Percentiles rank a stretch among this genome's conserved stretches.
These are phyloP conservation scores for Tachuris rubrigastra DNA, from an alignment of 2,113 vertebrate species.

Conservation along the genomic window DNA sequence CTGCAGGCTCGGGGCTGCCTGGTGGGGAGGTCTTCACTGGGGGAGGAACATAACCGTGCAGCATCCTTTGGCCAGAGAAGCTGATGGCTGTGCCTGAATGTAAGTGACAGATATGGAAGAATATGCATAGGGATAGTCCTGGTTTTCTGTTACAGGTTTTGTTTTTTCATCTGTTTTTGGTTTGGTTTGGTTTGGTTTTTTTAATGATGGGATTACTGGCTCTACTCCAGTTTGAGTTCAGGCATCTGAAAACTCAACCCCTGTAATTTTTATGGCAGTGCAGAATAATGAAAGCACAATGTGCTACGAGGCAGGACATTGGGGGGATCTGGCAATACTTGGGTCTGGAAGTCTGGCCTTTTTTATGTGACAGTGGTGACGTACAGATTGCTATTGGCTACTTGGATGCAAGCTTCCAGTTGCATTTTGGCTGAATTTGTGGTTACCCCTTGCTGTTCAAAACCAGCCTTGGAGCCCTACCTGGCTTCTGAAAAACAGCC, in stretches of 20 bases:
- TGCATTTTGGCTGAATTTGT: background rate
- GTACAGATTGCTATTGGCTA: background rate
- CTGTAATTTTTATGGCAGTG: background rate
- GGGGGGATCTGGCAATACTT: background rate
- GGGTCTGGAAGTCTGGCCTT: background rate
- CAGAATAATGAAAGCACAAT: background rate
- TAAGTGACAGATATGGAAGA: background rate
- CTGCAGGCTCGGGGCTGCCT: too few species aligned
- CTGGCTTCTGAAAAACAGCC: background rate
- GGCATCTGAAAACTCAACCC: background rate
- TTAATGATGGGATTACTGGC: background rate
- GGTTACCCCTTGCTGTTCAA: background rate
- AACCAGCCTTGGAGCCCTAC: background rate
- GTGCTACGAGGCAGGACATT: accelerated
- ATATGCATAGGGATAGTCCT: background rate
- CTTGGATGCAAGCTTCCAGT: background rate
- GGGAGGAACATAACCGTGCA: background rate
- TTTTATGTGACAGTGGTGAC: background rate
- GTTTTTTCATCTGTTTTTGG: background rate
- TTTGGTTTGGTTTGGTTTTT: background rate
- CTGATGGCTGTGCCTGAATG: too few species aligned
- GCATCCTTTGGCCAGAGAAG: too few species aligned
- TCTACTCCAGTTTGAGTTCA: background rate
- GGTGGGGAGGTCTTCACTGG: too few species aligned
- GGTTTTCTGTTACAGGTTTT: background rate